Evolutionary conservation across 1,140 invertebrate genomes (phyloP), one percentile per base, ranked within the genome.

Genomic region (Lethrus apterus): DNA sequence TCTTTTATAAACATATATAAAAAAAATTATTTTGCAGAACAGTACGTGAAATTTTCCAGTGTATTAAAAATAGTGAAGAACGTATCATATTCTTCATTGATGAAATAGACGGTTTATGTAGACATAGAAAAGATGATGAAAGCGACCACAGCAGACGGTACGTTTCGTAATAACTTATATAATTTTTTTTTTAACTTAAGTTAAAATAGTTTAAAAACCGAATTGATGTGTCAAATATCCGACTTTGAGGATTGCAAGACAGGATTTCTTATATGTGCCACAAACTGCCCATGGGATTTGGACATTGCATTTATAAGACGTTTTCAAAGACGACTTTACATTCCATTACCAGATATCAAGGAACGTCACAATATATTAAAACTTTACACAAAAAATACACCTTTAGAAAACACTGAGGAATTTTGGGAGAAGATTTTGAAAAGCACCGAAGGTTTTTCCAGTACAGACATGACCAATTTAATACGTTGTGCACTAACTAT

Each of bases 281-380:
- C 79, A 10, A 81, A 81, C 61, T 78, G 77, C 61, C 79, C 79
- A 3, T 80, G 78, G 78, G 76, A 80, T 44, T 60, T 81, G 17
- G 79, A 81, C 58, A 55, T 70, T 2, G 78, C 78, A 7, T 77
- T 80, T 52, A 52, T 78, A 17, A 58, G 78, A 49, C 59, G 78
- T 20, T 80, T 80, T 56, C 74, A 79, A 53, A 73, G 72, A 52
- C 64, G 71, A 21, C 70, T 80, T 19, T 78, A 74, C 54, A 68
- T 80, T 32, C 70, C 75, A 3, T 57, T 80, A 13, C 79, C 79
- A 11, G 68, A 78, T 51, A 64, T 46, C 56, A 44, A 38, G 5
- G 58, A 64, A 43, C 49, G 62, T 26, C 17, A 45, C 4, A 45
- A 58, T 34, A 26, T 59, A 14, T 49, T 66, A 10, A 41, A 50